Evolutionary conservation across 2,797 vertebrate genomes (phyloP).

Genomic region (Arctocebus calabarensis): DNA sequence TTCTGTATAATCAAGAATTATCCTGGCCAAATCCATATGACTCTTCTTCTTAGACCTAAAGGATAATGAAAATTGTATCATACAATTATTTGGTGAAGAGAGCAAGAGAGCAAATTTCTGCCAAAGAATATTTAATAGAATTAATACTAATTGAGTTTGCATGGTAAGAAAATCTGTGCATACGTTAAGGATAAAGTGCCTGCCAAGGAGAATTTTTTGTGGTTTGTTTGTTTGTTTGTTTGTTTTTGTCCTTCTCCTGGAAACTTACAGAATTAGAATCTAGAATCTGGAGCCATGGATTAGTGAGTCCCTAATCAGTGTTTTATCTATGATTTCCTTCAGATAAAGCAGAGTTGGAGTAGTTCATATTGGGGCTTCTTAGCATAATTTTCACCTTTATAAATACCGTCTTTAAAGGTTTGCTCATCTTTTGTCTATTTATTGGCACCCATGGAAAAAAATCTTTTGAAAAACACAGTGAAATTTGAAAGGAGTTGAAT

Average conservation of each 20-base stretch:
- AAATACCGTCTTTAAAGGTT: not conserved
- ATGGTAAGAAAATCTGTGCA: conserved; percentile 24
- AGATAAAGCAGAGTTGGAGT: not conserved
- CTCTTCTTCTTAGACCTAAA: conserved; percentile 14
- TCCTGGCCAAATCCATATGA: not conserved
- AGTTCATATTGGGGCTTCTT: not conserved
- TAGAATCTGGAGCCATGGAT: not conserved
- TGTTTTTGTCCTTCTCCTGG: not conserved
- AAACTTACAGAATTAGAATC: not conserved
- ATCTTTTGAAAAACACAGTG: conserved; percentile 1
- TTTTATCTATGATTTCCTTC: not conserved
- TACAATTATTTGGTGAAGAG: not conserved
- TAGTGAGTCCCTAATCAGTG: not conserved
- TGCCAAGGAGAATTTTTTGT: conserved; percentile 24
- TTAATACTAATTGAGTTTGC: conserved; percentile 47
- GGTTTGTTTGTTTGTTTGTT: too few species aligned
- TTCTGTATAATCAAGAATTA: not conserved
- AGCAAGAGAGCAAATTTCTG: not conserved
- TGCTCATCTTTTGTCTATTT: not conserved
- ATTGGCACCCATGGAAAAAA: not conserved
- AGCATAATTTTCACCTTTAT: not conserved
- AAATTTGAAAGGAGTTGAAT: not conserved
- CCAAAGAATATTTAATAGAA: conserved; percentile 43
- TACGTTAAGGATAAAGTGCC: conserved; percentile 27
- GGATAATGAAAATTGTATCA: conserved; percentile 9